Base-by-base conservation (phyloP, 2,113 vertebrate species). In the Cyanoderma ruficeps region DNA sequence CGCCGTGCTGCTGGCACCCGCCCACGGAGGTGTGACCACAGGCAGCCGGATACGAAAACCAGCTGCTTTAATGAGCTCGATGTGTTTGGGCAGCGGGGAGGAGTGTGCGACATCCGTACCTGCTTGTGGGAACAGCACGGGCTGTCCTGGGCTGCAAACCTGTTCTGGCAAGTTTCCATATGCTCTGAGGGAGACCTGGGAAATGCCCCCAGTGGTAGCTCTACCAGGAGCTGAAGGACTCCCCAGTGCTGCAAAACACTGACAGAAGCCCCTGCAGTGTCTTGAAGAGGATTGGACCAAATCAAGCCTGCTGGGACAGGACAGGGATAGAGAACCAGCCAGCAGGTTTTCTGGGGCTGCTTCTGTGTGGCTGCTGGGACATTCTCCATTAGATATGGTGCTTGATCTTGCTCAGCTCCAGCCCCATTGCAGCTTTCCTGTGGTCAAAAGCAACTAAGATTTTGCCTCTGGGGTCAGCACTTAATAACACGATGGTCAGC, bases 101-200 rank as follows among this genome's bases (percentile, higher is more conserved):
- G 28, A n/a, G 53, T 2, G 33, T 2, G 24, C 6, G 12, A 61
- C 24, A 44, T 33, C 57, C 1, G 14, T 20, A 23, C 68, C 55
- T 44, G 59, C 60, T 0, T 0, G 7, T 13, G 83, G 83, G 63
- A 60, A 72, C 77, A 49, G 67, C 59, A 61, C 6, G 0, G 44
- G 44, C 65, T 86, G 87, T 50, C 27, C 70, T 7, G 28, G 30
- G 23, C 85, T 42, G 42, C 57, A 72, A 16, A 42, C 28, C 71
- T 10, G 35, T 11, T 24, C 68, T 3, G 0, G 13, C 0, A 0
- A 16, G 13, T 59, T 76, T 68, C 71, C 28, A 0, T 28, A 1
- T 6, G 15, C 24, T 75, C 46, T 2, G 2, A 31, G 28, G 12
- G 27, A 16, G 6, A 28, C 35, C 15, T 31, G 25, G 59, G 57